These are phyloP conservation scores for Corythaeola cristata DNA, from an alignment of 2,113 vertebrate genomes.

Conservation along the genomic window DNA sequence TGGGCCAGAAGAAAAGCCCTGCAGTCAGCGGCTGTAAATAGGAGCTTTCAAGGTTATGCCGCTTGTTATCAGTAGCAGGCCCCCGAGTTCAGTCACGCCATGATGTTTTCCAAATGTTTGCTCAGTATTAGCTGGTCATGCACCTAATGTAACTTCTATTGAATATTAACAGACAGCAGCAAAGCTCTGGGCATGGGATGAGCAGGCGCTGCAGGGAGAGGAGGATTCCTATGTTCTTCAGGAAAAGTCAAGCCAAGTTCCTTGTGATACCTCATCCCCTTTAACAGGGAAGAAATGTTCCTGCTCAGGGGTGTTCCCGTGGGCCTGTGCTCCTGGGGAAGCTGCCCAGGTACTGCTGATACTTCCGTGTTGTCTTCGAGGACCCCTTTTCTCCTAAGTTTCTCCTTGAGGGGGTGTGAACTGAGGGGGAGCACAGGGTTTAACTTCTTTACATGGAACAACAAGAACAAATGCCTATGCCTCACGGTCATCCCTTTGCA, in stretches of 20 bases:
- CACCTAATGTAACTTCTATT: constrained; percentile 87
- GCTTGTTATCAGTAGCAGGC: constrained; percentile 83
- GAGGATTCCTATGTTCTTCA: constrained; percentile 46
- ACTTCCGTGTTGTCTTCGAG: background rate
- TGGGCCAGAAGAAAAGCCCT: constrained; percentile 70
- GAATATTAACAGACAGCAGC: constrained; percentile 93
- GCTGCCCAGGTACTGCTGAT: background rate
- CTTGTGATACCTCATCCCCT: background rate
- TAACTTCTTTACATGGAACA: background rate
- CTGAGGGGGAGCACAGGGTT: background rate
- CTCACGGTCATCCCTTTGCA: background rate
- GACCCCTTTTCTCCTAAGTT: background rate
- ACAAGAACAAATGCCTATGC: background rate
- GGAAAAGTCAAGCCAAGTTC: background rate
- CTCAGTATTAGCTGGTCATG: constrained; percentile 93
- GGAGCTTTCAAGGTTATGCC: constrained; percentile 80
- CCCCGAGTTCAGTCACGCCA: constrained; percentile 84
- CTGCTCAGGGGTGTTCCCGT: background rate
- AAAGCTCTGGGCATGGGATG: constrained; percentile 72
- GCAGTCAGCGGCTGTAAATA: constrained; percentile 78
- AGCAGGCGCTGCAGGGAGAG: background rate
- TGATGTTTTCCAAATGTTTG: constrained; percentile 96
- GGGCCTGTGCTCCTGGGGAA: background rate
- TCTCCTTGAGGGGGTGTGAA: background rate
- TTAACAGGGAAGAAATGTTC: background rate